Evolutionary conservation across 2,113 vertebrate genomes (phyloP), one percentile per base, ranked within the genome.

Genomic region (Boleophthalmus pectinirostris): DNA sequence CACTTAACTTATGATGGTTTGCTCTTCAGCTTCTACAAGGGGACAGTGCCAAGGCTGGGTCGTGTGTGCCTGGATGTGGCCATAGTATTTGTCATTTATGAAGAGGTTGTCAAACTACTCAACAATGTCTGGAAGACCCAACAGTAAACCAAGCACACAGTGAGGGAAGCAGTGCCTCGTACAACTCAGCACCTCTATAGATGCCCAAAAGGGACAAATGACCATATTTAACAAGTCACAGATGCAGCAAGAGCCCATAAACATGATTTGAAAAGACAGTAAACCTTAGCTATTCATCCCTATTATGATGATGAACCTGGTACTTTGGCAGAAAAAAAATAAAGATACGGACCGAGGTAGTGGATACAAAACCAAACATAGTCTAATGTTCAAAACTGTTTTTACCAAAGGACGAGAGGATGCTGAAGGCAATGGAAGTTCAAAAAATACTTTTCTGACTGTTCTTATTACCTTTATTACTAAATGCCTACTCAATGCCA

Each of bases 1-100:
- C 38, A 2, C 11, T 64, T 5, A 23, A 67, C 54, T 54, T 10
- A 3, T 38, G 5, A 69, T 6, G n/a, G 70, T 51, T 47, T 8
- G 56, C 61, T 43, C 25, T 66, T 6, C 75, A 94, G 92, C 67
- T 93, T 95, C 88, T 93, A 93, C 83, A 94, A 95, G 85, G 95
- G 93, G 35, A 94, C 89, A 0, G 87, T 94, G 35, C 92, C 92
- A 0, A 78, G 92, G 18, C 87, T 89, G 0, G 91, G 92, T 57
- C 85, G 92, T 3, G 92, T 92, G 47, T 92, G 91, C 64, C 73
- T 93, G 58, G 92, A 93, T 12, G 92, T 93, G 51, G 93, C 93
- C 72, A 91, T 93, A 33, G 92, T 92, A 23, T 94, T 94, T 7
- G 92, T 93, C 74, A 91, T 94, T 73, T 92, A 93, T 0, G 92